A percentile compares a stretch with the other conserved stretches of the same genome.
These are phyloP conservation scores for Microctonus brassicae DNA, from an alignment of 2,888 invertebrate genomes.

Conservation along the genomic window DNA sequence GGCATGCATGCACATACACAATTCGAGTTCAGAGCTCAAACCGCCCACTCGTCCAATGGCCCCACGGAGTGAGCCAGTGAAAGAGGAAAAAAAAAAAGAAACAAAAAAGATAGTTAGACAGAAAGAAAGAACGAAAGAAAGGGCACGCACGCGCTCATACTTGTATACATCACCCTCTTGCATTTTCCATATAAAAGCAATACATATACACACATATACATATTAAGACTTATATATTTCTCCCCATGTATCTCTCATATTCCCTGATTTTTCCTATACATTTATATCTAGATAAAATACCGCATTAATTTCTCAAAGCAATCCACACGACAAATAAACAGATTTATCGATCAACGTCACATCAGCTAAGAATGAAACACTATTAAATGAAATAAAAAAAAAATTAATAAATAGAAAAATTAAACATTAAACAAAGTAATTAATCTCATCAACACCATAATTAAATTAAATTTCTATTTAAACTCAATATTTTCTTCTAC, in stretches of 20 bases:
- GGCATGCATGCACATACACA: background rate
- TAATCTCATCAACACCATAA: no score
- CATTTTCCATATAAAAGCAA: background rate
- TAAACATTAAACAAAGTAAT: no score
- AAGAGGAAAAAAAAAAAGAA: background rate
- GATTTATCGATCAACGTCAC: background rate
- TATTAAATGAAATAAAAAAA: background rate
- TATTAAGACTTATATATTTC: no score
- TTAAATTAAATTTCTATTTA: no score
- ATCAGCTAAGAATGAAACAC: no score
- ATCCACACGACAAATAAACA: background rate
- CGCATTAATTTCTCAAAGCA: no score
- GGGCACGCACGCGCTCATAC: background rate
- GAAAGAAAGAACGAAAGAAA: background rate
- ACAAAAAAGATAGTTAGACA: background rate
- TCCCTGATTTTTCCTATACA: background rate
- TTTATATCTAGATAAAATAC: no score
- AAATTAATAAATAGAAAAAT: background rate
- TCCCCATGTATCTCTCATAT: no score
- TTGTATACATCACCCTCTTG: background rate
- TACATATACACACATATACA: no score
- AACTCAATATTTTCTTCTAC: no score
- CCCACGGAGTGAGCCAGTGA: background rate
- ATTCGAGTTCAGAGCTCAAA: constrained; percentile 37
- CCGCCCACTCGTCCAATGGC: constrained; percentile 46